Percentiles rank a stretch among this genome's conserved stretches.
phyloP scores from a whole-genome alignment of 2,797 vertebrate genomes.

The Benthosema pterotum region DNA sequence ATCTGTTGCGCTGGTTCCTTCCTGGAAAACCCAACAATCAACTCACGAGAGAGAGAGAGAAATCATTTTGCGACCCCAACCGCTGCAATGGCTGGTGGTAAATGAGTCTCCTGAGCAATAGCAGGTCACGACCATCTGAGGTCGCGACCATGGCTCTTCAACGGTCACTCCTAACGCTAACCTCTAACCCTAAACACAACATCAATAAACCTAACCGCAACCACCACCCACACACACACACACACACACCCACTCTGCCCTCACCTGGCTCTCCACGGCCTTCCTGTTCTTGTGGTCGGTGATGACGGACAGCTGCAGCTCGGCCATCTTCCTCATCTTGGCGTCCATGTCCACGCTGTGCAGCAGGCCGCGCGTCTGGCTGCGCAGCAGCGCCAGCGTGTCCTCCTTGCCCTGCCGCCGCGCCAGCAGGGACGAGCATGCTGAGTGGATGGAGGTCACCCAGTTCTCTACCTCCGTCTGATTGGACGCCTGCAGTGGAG shows the following conservation, averaged over 20 bases:
- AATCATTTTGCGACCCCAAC: too few species aligned
- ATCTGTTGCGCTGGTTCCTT: too few species aligned
- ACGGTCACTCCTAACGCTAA: too few species aligned
- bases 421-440: slow-evolving; percentile 89
- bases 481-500: slow-evolving; percentile 82
- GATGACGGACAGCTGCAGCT: slow-evolving; percentile 90
- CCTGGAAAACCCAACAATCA: background rate
- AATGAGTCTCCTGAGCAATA: too few species aligned
- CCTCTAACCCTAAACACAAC: too few species aligned
- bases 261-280: slow-evolving; percentile 93
- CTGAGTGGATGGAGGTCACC: slow-evolving; percentile 93
- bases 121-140: too few species aligned
- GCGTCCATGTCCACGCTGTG: slow-evolving; percentile 93
- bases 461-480: slow-evolving; percentile 96
- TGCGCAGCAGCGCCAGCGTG: slow-evolving; percentile 86
- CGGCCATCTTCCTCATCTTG: slow-evolving; percentile 97
- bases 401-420: slow-evolving; percentile 88
- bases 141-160: too few species aligned
- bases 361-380: slow-evolving; percentile 84
- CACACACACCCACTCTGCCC: slow-evolving; percentile 3
- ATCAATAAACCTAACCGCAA: too few species aligned
- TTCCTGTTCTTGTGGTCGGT: slow-evolving; percentile 89
- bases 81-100: too few species aligned
- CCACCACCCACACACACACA: slow-evolving; percentile 1
- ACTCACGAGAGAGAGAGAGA: too few species aligned